Conservation (phyloP, 2,888 invertebrate species). For the Allolobophora icterica region DNA sequence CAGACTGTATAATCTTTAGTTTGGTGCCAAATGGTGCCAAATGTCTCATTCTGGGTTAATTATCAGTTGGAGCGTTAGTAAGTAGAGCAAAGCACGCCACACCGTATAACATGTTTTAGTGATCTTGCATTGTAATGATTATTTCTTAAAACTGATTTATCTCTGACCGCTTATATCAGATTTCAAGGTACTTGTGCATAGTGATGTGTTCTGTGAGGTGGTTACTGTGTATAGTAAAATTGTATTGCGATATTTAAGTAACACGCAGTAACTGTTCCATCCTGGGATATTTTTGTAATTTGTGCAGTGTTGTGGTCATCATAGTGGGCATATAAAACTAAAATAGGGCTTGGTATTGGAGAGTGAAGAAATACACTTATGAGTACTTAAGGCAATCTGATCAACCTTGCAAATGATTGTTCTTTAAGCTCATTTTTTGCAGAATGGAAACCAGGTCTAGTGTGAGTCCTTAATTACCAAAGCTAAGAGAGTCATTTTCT, state of each 20-base stretch:
- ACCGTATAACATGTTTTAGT: too few species aligned
- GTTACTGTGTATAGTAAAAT: neutral
- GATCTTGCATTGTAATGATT: too few species aligned
- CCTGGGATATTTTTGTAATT: neutral
- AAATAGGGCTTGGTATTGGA: neutral
- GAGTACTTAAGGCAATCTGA: neutral
- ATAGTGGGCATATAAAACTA: neutral
- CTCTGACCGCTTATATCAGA: too few species aligned
- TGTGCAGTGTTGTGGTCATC: neutral
- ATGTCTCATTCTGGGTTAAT: too few species aligned
- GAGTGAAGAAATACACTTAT: neutral
- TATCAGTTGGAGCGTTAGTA: too few species aligned
- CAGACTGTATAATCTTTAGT: too few species aligned
- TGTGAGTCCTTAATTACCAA: neutral
- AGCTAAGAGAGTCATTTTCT: neutral
- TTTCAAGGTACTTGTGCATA: too few species aligned
- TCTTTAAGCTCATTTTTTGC: neutral
- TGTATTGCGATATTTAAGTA: neutral
- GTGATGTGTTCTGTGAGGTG: too few species aligned
- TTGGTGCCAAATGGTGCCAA: too few species aligned
- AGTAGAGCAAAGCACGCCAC: too few species aligned
- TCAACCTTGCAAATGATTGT: neutral
- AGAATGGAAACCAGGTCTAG: neutral
- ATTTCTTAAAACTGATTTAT: too few species aligned
- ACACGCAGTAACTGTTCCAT: neutral